phyloP scores from a whole-genome alignment of 2,888 invertebrate genomes.

The Meteorus colon region DNA sequence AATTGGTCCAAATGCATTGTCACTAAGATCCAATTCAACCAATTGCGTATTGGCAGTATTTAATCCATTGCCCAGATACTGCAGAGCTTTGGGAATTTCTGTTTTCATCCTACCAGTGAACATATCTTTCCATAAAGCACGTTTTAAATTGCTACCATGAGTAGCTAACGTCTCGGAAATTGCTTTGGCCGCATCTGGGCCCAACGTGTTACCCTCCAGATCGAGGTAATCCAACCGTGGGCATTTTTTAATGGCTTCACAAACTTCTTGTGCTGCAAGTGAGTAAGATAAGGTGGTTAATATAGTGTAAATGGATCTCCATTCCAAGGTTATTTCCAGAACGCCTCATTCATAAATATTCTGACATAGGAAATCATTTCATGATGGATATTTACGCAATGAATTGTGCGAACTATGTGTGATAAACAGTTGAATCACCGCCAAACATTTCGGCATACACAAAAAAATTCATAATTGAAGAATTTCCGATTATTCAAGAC shows the following conservation, averaged over 20 bases:
- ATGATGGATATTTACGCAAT: too few relatives aligned
- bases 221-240: conserved; percentile 83
- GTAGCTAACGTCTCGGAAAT: conserved; percentile 86
- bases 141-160: conserved; percentile 84
- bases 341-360: too few relatives aligned
- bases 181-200: conserved; percentile 89
- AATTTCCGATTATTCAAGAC: too few relatives aligned
- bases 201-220: conserved; percentile 94
- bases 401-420: too few relatives aligned
- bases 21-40: conserved; percentile 92
- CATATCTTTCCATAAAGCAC: conserved; percentile 95
- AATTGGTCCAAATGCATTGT: conserved; percentile 97
- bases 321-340: too few relatives aligned
- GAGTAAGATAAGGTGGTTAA: not conserved
- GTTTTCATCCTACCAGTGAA: conserved; percentile 96
- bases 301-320: conserved; percentile 19
- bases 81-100: conserved; percentile 94
- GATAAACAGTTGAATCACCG: too few relatives aligned
- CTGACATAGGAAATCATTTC: too few relatives aligned
- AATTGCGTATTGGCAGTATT: conserved; percentile 86
- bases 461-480: too few relatives aligned
- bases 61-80: conserved; percentile 86
- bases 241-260: conserved; percentile 84
- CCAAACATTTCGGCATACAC: too few relatives aligned
- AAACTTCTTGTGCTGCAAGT: conserved; percentile 80